Conservation (phyloP, 1,140 invertebrate genomes). For the Globodera ellingtonae region DNA sequence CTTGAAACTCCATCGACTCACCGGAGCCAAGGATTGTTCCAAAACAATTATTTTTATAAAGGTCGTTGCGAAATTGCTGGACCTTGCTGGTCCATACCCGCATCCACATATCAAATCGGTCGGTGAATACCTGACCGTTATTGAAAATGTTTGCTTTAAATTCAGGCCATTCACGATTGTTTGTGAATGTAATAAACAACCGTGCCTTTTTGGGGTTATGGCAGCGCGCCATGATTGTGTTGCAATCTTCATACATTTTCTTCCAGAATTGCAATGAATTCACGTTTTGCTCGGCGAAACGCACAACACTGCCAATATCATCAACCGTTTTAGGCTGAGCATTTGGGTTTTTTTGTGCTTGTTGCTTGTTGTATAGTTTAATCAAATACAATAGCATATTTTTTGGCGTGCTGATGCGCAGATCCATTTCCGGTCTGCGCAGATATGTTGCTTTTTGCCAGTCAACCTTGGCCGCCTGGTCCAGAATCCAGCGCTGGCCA, state of each 20-base stretch:
- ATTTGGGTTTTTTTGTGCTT: too few relatives aligned
- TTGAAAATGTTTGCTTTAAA: background rate
- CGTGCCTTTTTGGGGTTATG: too few relatives aligned
- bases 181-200: too few relatives aligned
- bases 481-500: too few relatives aligned
- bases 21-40: conserved; percentile 7
- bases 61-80: background rate
- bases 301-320: background rate
- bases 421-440: too few relatives aligned
- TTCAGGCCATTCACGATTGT: too few relatives aligned
- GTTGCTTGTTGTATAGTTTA: too few relatives aligned
- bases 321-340: background rate
- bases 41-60: background rate
- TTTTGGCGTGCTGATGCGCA: background rate
- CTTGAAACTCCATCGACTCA: background rate
- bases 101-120: background rate
- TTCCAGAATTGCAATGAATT: background rate
- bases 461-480: too few relatives aligned
- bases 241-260: too few relatives aligned
- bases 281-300: background rate
- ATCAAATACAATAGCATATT: background rate
- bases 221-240: too few relatives aligned
- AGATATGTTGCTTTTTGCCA: too few relatives aligned
- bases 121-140: conserved; percentile 3
- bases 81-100: background rate